Evolutionary conservation across 2,888 invertebrate species (phyloP), one percentile per base, ranked within the genome.

Genomic region (Leptinotarsa peninsularis): DNA sequence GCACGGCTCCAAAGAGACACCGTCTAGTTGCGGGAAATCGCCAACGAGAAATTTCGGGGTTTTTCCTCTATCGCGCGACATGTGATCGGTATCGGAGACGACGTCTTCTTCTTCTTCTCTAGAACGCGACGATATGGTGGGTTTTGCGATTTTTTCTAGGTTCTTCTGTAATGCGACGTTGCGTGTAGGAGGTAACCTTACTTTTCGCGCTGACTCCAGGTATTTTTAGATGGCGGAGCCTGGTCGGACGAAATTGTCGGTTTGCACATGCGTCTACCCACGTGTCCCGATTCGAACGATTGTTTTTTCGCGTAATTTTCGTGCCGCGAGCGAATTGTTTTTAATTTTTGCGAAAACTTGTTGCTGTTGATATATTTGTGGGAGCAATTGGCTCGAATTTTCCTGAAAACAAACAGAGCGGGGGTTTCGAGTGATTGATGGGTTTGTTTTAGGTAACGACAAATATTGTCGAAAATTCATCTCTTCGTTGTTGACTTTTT

Each of bases 1-100:
- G 66, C 73, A 18, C 56, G 50, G 67, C 73, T 66, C 66, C 52
- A 60, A 69, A 63, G 66, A 66, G 63, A 33, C 66, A 50, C 52
- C 71, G 66, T 66, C 69, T 71, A 17, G 58, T 60, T 58, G 43
- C 52, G 33, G 43, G 49, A 69, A 27, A 27, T 33, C 63, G 63
- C 33, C 63, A 5, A 10, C n/a, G 63, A 18, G 33, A 63, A 63
- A 63, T 43, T 63, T 18, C 2, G 33, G 63, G 14, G 15, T 63
- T 63, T 63, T 63, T 63, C n/a, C 63, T 27, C 52, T n/a, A n/a
- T 17, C 43, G 43, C 17, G 21, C 63, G 63, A 27, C 14, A 18
- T 63, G n/a, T 18, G 63, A 63, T 27, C 33, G 7, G 10, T 58
- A 21, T 13, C 27, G 63, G 33, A 15, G 43, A 5, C 63, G 63